Evolutionary conservation across 2,888 invertebrate species (phyloP).

Genomic region (Trissoscelio sp.): DNA sequence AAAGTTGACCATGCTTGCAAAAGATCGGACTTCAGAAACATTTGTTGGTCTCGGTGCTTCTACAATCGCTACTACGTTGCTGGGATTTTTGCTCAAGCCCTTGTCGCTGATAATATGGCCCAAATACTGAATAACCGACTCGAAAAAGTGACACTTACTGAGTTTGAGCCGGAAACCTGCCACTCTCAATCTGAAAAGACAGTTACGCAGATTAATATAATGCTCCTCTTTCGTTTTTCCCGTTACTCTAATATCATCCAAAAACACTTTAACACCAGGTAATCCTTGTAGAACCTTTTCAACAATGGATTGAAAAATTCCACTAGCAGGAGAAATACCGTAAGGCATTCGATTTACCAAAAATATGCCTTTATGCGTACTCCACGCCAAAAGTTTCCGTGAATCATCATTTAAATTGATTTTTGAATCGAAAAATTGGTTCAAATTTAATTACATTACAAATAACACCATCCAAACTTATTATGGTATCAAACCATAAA

Average conservation of each 20-base stretch:
- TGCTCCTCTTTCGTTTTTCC: slow-evolving; percentile 69
- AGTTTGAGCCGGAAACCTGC: slow-evolving; percentile 73
- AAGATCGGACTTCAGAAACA: slow-evolving; percentile 72
- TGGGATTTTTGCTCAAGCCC: slow-evolving; percentile 75
- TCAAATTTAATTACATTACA: no score
- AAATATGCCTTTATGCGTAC: slow-evolving; percentile 44
- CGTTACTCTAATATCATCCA: slow-evolving; percentile 28
- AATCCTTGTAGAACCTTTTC: slow-evolving; percentile 27
- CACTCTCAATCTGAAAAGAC: slow-evolving; percentile 70
- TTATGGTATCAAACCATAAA: no score
- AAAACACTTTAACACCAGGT: not conserved
- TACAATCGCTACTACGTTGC: slow-evolving; percentile 75
- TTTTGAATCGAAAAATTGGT: no score
- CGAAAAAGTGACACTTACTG: slow-evolving; percentile 75
- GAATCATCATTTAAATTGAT: slow-evolving; percentile 9
- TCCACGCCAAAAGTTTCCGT: slow-evolving; percentile 26
- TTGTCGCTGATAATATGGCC: slow-evolving; percentile 76
- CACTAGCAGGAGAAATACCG: slow-evolving; percentile 8
- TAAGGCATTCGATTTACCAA: slow-evolving; percentile 24
- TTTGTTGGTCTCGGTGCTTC: slow-evolving; percentile 72
- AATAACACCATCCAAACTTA: no score
- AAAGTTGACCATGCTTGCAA: slow-evolving; percentile 79
- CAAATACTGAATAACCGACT: slow-evolving; percentile 71
- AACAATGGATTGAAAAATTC: slow-evolving; percentile 21
- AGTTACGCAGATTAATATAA: slow-evolving; percentile 69